Percentiles rank a stretch among this genome's conserved stretches.
Evolutionary conservation across 2,113 vertebrate species (phyloP).

Genomic region (Megaceryle torquata): DNA sequence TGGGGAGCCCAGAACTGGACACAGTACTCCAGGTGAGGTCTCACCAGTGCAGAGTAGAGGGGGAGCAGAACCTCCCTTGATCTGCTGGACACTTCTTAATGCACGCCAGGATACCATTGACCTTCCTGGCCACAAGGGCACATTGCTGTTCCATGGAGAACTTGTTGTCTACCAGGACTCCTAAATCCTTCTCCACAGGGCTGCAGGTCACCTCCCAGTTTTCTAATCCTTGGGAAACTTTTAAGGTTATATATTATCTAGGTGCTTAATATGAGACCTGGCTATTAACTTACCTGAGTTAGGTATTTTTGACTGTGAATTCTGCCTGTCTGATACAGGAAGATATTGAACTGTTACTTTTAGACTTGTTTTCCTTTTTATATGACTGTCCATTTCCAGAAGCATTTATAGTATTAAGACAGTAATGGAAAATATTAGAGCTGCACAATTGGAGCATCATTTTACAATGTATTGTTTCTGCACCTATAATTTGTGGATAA

Average conservation of each 20-base stretch:
- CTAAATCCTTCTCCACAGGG: too few species aligned
- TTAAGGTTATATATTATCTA: not conserved
- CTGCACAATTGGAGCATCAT: not conserved
- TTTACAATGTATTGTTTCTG: not conserved
- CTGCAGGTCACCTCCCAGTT: not conserved
- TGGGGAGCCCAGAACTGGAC: too few species aligned
- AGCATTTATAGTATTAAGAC: not conserved
- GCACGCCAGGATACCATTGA: too few species aligned
- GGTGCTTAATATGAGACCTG: not conserved
- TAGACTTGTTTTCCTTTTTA: not conserved
- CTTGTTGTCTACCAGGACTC: too few species aligned
- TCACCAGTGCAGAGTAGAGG: too few species aligned
- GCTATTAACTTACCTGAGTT: not conserved
- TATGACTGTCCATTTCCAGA: not conserved
- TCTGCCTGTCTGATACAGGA: not conserved
- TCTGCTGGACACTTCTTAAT: too few species aligned
- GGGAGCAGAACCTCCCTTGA: too few species aligned
- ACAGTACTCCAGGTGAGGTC: too few species aligned
- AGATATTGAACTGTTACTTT: not conserved
- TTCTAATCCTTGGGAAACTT: not conserved
- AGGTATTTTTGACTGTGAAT: not conserved
- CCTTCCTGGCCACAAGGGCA: too few species aligned
- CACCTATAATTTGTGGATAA: not conserved
- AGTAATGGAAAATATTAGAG: not conserved
- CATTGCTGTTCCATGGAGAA: too few species aligned